These are phyloP conservation scores for Zhuqinia jingwanae DNA, from an alignment of 2,888 invertebrate genomes.

Conservation along the genomic window DNA sequence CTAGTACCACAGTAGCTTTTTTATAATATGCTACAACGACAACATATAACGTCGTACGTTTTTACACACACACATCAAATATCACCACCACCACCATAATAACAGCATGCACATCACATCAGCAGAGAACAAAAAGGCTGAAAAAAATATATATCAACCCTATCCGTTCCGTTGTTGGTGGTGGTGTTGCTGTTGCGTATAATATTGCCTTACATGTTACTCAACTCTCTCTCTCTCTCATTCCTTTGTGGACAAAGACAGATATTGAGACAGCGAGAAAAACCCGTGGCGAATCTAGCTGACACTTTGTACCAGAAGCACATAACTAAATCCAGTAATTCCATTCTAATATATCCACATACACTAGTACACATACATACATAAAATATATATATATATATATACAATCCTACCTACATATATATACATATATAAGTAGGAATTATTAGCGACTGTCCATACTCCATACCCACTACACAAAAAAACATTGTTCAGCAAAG, in stretches of 20 bases:
- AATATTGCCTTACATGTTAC: conserved; percentile 21
- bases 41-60: neutral
- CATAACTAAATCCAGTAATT: conserved; percentile 29
- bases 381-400: conserved; percentile 3
- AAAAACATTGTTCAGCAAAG: conserved; percentile 54
- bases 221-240: neutral
- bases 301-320: conserved; percentile 77
- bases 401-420: conserved; percentile 59
- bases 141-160: conserved; percentile 65
- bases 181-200: neutral
- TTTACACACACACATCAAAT: neutral
- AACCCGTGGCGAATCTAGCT: conserved; percentile 79
- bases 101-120: conserved; percentile 1
- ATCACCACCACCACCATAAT: conserved; percentile 1
- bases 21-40: neutral
- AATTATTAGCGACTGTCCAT: conserved; percentile 67
- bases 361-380: neutral
- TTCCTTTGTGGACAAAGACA: conserved; percentile 58
- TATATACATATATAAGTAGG: conserved; percentile 66
- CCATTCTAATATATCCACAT: neutral
- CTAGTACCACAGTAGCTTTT: conserved; percentile 17
- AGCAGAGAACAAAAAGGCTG: neutral
- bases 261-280: conserved; percentile 71
- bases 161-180: too few relatives aligned
- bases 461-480: conserved; percentile 47